phyloP scores from a whole-genome alignment of 1,140 invertebrate species.

The Aradophagus sp. region DNA sequence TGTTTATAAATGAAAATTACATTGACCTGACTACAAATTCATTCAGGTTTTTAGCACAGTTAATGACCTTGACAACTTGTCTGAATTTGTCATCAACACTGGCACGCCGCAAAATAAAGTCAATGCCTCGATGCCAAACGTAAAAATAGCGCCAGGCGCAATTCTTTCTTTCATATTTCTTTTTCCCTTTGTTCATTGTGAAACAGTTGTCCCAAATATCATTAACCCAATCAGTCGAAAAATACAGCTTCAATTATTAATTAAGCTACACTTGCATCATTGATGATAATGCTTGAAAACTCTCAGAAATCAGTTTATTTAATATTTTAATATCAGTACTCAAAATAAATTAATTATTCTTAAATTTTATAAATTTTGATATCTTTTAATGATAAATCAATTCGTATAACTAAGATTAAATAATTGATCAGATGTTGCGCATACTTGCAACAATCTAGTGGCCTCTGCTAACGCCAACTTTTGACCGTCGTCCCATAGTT shows the following conservation, averaged over 20 bases:
- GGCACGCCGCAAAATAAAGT: constrained; percentile 58
- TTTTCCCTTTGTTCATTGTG: constrained; percentile 57
- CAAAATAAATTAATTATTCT: no score
- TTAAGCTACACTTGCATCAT: no score
- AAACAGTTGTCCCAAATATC: constrained; percentile 70
- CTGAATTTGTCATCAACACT: constrained; percentile 35
- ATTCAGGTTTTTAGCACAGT: constrained; percentile 59
- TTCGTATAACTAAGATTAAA: no score
- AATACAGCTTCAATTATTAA: no score
- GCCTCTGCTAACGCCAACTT: constrained; percentile 86
- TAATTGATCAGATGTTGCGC: no score
- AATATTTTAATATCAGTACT: no score
- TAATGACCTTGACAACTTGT: constrained; percentile 51
- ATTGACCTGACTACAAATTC: constrained; percentile 49
- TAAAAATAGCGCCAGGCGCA: constrained; percentile 69
- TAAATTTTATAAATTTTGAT: no score
- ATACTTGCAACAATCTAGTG: constrained; percentile 81
- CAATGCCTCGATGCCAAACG: constrained; percentile 70
- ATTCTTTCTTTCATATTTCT: constrained; percentile 42
- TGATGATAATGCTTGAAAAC: no score
- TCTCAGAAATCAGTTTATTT: no score
- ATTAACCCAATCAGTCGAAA: constrained; percentile 30
- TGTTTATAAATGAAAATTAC: constrained; percentile 41
- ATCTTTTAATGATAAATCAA: no score
- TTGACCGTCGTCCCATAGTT: constrained; percentile 89